Conservation (phyloP, 1,140 invertebrate genomes). For the Dermatophagoides farinae region DNA sequence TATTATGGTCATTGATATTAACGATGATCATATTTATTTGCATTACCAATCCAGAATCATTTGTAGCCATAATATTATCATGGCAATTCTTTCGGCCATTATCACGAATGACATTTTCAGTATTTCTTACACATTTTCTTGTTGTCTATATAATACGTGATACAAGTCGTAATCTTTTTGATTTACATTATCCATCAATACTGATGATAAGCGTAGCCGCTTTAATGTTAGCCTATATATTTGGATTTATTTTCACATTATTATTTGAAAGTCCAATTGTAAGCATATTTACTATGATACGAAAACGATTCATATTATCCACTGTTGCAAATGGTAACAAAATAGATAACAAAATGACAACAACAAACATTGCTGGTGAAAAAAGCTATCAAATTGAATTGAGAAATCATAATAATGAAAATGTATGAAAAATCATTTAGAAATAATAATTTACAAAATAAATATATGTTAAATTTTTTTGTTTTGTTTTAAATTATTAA, state of each 20-base stretch:
- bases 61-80: constrained; percentile 16
- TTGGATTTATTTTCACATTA: neutral
- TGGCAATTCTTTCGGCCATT: constrained; percentile 15
- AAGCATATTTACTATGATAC: neutral
- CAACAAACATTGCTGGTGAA: no score
- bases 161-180: neutral
- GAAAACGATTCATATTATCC: no score
- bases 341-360: no score
- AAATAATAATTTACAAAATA: no score
- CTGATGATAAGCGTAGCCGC: neutral
- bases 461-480: no score
- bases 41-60: constrained; percentile 18
- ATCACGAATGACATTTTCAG: constrained; percentile 16
- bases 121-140: constrained; percentile 17
- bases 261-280: constrained; percentile 1
- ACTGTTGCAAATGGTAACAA: no score
- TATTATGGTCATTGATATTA: constrained; percentile 20
- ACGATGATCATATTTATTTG: constrained; percentile 18
- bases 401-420: no score
- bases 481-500: no score
- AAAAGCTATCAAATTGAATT: no score
- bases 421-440: no score
- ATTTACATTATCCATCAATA: neutral
- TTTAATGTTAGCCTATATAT: neutral
- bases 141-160: neutral